Conservation (phyloP, 2,113 vertebrate genomes). For the Eulemur macaco region DNA sequence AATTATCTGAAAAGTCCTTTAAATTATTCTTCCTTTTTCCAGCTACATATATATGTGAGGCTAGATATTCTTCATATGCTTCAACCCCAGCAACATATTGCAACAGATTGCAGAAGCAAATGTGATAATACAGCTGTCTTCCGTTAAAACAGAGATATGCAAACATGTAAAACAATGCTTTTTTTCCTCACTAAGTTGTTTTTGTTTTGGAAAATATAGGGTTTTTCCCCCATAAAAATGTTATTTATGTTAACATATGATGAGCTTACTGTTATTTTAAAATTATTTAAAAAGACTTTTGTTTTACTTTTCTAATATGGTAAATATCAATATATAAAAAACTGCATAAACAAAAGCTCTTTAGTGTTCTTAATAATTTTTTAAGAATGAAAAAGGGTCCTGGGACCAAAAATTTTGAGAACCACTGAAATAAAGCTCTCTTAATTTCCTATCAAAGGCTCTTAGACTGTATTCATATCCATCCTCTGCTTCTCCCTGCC, state of each 20-base stretch:
- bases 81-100: neutral
- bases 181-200: neutral
- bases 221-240: neutral
- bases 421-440: neutral
- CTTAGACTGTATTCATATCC: neutral
- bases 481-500: neutral
- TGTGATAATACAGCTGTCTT: slow-evolving; percentile 12
- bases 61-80: neutral
- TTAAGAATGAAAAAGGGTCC: neutral
- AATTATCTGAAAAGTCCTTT: neutral
- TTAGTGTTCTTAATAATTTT: neutral
- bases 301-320: neutral
- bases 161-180: neutral
- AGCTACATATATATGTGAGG: neutral
- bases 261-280: neutral
- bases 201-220: slow-evolving; percentile 38
- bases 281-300: neutral
- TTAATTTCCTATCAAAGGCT: neutral
- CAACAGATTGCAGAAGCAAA: neutral
- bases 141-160: neutral
- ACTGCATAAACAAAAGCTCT: neutral
- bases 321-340: neutral
- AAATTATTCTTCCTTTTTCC: slow-evolving; percentile 1
- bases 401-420: neutral
- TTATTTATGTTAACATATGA: neutral